These are phyloP conservation scores for Alexandromys fortis DNA, from an alignment of 2,113 vertebrate species.

Conservation along the genomic window DNA sequence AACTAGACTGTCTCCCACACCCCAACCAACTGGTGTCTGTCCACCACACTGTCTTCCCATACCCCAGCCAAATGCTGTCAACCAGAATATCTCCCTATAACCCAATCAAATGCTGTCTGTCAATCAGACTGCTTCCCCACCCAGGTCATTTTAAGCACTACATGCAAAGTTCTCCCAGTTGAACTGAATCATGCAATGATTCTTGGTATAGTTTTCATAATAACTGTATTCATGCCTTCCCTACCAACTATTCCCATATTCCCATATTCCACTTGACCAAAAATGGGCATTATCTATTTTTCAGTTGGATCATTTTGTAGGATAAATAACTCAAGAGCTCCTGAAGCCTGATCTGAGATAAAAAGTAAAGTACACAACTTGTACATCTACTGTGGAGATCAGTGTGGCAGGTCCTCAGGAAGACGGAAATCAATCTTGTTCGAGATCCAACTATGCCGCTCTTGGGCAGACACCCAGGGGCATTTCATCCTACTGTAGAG, in stretches of 20 bases:
- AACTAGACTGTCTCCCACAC: not conserved
- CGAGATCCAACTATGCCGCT: not conserved
- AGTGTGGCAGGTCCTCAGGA: not conserved
- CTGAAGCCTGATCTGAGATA: not conserved
- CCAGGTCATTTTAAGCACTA: not conserved
- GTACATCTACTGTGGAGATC: too few relatives aligned
- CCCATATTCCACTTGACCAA: not conserved
- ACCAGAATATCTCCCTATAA: not conserved
- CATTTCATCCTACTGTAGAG: not conserved
- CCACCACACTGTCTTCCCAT: not conserved
- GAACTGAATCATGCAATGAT: not conserved
- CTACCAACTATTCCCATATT: too few relatives aligned
- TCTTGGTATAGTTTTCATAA: not conserved
- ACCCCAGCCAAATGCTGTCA: not conserved
- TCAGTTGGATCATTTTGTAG: not conserved
- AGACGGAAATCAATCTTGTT: not conserved
- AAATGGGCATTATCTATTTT: not conserved
- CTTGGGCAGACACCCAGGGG: too few relatives aligned
- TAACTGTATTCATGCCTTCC: not conserved
- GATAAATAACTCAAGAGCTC: conserved; percentile 1
- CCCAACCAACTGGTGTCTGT: not conserved
- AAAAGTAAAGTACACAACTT: not conserved
- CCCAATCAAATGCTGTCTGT: not conserved
- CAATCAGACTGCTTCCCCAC: not conserved
- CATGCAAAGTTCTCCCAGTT: not conserved